These are phyloP conservation scores for Montipora efflorescens DNA, from an alignment of 64 coral and sea anemone species.

Conservation along the genomic window DNA sequence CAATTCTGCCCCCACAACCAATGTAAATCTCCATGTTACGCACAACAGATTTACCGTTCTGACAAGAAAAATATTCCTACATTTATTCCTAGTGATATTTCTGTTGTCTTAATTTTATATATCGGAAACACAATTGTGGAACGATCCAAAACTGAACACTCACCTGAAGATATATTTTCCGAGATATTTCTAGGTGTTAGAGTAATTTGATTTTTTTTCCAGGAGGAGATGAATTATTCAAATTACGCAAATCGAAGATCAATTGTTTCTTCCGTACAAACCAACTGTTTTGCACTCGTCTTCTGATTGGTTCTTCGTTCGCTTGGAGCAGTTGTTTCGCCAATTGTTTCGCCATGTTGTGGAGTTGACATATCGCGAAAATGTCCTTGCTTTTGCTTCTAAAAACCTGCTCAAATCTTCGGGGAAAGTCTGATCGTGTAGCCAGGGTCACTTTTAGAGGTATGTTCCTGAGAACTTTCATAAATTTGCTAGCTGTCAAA, in stretches of 20 bases:
- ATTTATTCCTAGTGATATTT: too few species aligned
- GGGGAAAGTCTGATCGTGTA: constrained; percentile 94
- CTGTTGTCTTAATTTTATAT: too few species aligned
- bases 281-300: constrained; percentile 61
- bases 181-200: not conserved
- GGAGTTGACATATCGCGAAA: constrained; percentile 65
- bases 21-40: constrained; percentile 29
- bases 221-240: constrained; percentile 81
- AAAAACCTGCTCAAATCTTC: constrained; percentile 94
- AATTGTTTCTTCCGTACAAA: constrained; percentile 83
- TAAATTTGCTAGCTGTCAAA: constrained; percentile 11
- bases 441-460: constrained; percentile 99
- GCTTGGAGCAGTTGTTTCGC: constrained; percentile 66
- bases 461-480: constrained; percentile 48
- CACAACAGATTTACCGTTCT: not conserved
- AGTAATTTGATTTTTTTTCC: too few species aligned
- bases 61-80: not conserved
- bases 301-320: constrained; percentile 73
- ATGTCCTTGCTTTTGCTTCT: constrained; percentile 97
- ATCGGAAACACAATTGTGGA: too few species aligned
- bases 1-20: constrained; percentile 24
- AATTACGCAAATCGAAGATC: constrained; percentile 32
- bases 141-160: not conserved
- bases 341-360: constrained; percentile 86
- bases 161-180: not conserved